Evolutionary conservation across 2,888 invertebrate genomes (phyloP), one percentile per base, ranked within the genome.

Genomic region (Leucophenga maculata): DNA sequence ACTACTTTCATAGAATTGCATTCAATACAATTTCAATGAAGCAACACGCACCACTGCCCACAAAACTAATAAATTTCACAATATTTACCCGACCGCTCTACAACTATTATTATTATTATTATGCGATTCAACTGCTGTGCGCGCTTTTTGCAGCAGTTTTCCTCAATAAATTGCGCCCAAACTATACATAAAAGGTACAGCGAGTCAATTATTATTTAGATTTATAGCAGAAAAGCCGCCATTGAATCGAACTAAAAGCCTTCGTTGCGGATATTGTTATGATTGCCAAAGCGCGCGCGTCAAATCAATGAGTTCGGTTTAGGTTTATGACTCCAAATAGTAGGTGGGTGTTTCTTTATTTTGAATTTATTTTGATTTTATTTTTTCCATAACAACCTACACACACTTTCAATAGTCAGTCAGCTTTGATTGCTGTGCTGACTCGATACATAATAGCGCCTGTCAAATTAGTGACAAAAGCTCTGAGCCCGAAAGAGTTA

Each of bases 381-480:
- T n/a, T n/a, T n/a, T n/a, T n/a, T n/a, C n/a, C n/a, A n/a, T n/a
- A n/a, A n/a, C n/a, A n/a, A 6, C 13, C 11, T 14, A 50, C 32
- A 59, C 8, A 22, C 8, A 20, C 31, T 26, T 3, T 26, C 3
- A 2, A 26, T 26, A 59, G 32, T 32, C 59, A 57, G 31, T 26
- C 31, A 31, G n/a, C n/a, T 31, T n/a, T 60, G 16, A 18, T 11
- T 20, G 31, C 60, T 39, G 39, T 39, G 11, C 11, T 39, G 39
- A 39, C 11, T 39, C 39, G 39, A 39, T 39, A 39, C 8, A 39
- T 39, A 60, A 60, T 60, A 60, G 44, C 16, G 44, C 18, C 60
- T 60, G 60, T 60, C 60, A 60, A 60, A 60, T 60, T 60, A 60
- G 60, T 60, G 60, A 39, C 60, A 60, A 60, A 60, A 60, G 55